Evolutionary conservation across 2,888 invertebrate species (phyloP), one percentile per base, ranked within the genome.

Genomic region (Linyphia triangularis): DNA sequence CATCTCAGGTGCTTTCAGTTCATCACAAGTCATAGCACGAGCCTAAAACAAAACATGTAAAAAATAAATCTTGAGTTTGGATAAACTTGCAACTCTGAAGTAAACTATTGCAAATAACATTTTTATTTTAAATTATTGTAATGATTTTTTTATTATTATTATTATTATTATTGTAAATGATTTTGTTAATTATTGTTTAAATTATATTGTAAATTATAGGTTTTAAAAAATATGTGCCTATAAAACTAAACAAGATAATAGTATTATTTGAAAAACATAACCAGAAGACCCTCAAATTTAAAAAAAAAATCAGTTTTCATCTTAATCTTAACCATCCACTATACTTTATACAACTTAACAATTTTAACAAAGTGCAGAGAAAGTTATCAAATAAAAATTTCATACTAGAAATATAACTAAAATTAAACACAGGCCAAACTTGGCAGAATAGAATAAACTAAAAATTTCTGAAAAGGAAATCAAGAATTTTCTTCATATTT

Each of bases 1-100:
- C 72, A 98, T 94, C 5, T 95, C 94, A 0, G 96, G 95, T 91
- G 97, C 95, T 0, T 95, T 94, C 37, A 99, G 93, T 93, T 99
- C 99, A 22, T 94, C 93, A n/a, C 96, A 97, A 10, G 95, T 93
- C 67, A 99, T 94, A 0, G 97, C 95, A 40, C 97, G 95, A 5
- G 99, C 98, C 96, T 98, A 93, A 67, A 94, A 93, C 77, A 69
- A 73, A 72, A 33, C 16, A 16, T n/a, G n/a, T n/a, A n/a, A n/a
- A n/a, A n/a, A n/a, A 19, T 40, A 40, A 40, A 1, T 40, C 1
- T 0, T 40, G 13, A 40, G 13, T 40, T 7, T 10, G 40, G 13
- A 40, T 40, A 40, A 40, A 1, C 40, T 40, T 40, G 1, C 0
- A 59, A 19, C n/a, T 4, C 16, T 59, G 16, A 16, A 57, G 19